phyloP scores from a whole-genome alignment of 2,888 invertebrate species.

The Erynnis tages region DNA sequence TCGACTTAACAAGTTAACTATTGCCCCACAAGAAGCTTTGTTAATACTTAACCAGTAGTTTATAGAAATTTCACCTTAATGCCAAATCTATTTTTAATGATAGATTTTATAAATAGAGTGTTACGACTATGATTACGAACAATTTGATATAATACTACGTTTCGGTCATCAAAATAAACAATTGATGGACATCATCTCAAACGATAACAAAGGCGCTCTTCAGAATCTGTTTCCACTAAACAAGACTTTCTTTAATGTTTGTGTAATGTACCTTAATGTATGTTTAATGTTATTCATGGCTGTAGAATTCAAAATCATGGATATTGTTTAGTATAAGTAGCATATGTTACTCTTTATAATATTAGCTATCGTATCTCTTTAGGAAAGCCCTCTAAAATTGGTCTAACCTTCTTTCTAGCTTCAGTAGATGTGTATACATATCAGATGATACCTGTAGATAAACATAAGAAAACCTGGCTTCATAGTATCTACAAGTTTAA shows the following conservation, averaged over 20 bases:
- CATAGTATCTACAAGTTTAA: too few relatives aligned
- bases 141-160: conserved; percentile 1
- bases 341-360: too few relatives aligned
- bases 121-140: conserved; percentile 1
- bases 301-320: too few relatives aligned
- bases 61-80: not conserved
- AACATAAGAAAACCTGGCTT: too few relatives aligned
- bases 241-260: not conserved
- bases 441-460: too few relatives aligned
- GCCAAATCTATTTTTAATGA: conserved; percentile 16
- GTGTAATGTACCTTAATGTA: not conserved
- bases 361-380: too few relatives aligned
- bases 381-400: too few relatives aligned
- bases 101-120: not conserved
- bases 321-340: too few relatives aligned
- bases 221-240: conserved; percentile 7
- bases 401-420: too few relatives aligned
- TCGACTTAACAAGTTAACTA: conserved; percentile 3
- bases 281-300: not conserved
- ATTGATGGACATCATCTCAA: not conserved
- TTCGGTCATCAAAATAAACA: conserved; percentile 4
- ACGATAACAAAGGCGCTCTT: not conserved
- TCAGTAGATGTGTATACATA: too few relatives aligned
- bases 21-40: not conserved
- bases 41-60: conserved; percentile 4